A percentile compares a stretch with the other conserved stretches of the same genome.
Conservation (phyloP, 2,888 invertebrate species). For the Melinopterus prodromus region DNA sequence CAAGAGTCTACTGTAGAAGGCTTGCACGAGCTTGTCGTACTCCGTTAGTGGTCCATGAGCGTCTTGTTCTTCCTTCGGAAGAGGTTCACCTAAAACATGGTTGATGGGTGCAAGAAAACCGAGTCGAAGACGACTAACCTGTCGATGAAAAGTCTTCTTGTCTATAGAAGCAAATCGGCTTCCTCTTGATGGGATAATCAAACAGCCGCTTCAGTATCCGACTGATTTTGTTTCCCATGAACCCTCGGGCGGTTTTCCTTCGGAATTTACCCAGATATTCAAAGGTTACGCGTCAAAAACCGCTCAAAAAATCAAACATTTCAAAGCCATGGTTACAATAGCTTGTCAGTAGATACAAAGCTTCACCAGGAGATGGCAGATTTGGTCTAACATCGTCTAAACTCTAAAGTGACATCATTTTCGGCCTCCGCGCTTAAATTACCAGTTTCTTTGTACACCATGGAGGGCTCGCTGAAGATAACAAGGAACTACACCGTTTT, state of each 20-base stretch:
- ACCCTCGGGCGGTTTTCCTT: not conserved
- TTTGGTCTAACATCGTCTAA: conserved; percentile 24
- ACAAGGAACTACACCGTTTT: conserved; percentile 30
- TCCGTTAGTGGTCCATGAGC: conserved; percentile 58
- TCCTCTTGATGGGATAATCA: conserved; percentile 67
- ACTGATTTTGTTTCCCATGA: conserved; percentile 64
- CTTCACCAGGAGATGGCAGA: too few relatives aligned
- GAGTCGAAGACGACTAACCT: conserved; percentile 52
- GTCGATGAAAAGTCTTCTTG: conserved; percentile 68
- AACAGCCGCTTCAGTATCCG: conserved; percentile 62
- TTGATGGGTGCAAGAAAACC: not conserved
- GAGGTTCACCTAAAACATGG: conserved; percentile 44
- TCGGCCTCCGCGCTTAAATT: not conserved
- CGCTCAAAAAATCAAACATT: not conserved
- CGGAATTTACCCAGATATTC: not conserved
- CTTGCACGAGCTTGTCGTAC: conserved; percentile 64
- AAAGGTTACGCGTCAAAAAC: not conserved
- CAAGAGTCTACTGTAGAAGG: conserved; percentile 63
- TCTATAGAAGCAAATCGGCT: conserved; percentile 67
- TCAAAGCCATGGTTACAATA: not conserved
- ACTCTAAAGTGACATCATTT: conserved; percentile 18
- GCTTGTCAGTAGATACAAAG: too few relatives aligned
- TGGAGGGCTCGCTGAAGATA: not conserved
- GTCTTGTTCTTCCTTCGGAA: conserved; percentile 46
- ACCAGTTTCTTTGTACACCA: not conserved